These are phyloP conservation scores for Malthinus flaveolus DNA, from an alignment of 2,888 invertebrate genomes.

Conservation along the genomic window DNA sequence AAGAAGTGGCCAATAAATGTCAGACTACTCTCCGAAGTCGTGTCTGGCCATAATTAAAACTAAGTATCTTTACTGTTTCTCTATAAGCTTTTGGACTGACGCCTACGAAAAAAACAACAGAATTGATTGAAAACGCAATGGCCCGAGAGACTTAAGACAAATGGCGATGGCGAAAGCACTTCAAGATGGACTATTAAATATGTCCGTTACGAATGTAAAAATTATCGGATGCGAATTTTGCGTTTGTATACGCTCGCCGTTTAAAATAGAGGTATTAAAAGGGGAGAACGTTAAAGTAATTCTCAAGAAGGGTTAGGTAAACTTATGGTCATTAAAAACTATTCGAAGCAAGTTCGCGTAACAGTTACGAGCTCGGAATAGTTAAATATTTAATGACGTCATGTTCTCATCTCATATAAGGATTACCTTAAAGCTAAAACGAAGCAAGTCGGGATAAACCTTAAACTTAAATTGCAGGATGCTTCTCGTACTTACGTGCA, in stretches of 20 bases:
- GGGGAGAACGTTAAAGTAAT: slow-evolving; percentile 2
- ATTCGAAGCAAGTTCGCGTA: slow-evolving; percentile 13
- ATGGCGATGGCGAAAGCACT: slow-evolving; percentile 38
- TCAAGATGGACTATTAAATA: slow-evolving; percentile 40
- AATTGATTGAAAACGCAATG: slow-evolving; percentile 51
- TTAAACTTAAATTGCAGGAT: slow-evolving; percentile 27
- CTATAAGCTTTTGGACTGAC: slow-evolving; percentile 37
- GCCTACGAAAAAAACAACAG: slow-evolving; percentile 36
- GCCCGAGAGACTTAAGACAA: slow-evolving; percentile 49
- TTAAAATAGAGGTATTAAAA: background rate
- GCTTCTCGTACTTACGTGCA: slow-evolving; percentile 22
- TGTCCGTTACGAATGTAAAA: slow-evolving; percentile 31
- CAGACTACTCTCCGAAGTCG: slow-evolving; percentile 42
- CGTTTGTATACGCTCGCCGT: background rate
- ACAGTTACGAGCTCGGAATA: slow-evolving; percentile 13
- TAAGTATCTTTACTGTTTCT: slow-evolving; percentile 48
- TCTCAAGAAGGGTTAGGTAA: slow-evolving; percentile 10
- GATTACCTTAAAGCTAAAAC: slow-evolving; percentile 26
- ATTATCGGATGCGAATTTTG: background rate
- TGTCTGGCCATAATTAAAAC: slow-evolving; percentile 52
- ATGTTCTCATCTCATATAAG: slow-evolving; percentile 24
- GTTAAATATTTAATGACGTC: slow-evolving; percentile 27
- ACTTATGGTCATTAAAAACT: slow-evolving; percentile 16
- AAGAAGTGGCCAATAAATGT: slow-evolving; percentile 51
- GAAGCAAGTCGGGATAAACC: slow-evolving; percentile 28